Base-by-base conservation (phyloP, 2,113 vertebrate genomes). In the Peucedramus taeniatus region DNA sequence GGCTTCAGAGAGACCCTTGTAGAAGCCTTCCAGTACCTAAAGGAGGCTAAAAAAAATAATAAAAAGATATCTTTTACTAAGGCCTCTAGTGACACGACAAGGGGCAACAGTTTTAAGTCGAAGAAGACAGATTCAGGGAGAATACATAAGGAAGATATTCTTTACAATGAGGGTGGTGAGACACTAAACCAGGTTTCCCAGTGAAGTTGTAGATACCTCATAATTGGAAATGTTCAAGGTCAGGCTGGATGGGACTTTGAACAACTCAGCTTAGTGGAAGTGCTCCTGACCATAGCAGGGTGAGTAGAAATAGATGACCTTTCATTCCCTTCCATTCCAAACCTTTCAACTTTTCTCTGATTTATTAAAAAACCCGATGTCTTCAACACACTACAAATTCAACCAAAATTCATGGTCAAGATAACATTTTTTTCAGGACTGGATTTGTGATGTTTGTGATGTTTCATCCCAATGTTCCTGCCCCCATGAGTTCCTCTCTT, bases 1-100 rank as follows among this genome's bases (percentile, higher is more conserved):
- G 26, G 2, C 8, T 69, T 40, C 0, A 0, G n/a, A 8, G 7
- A 69, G 3, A 81, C 13, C 5, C 3, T 37, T 57, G 21, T 3
- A 53, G 18, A 33, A 33, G 22, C 2, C 20, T 49, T 78, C 15
- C 19, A 66, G 6, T 61, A 53, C 12, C 44, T 40, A 39, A 65
- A 65, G 4, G 6, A 22, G 23, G 18, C 10, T 61, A 65, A 35
- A 20, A 78, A 66, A 35, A 91, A 35, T 15, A 27, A 40, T 4
- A 2, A 3, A 50, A 28, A 57, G 7, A 57, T 1, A 4, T 61
- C 50, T 65, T 89, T 84, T 80, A 66, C 15, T 9, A 31, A 17
- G 9, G 9, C 9, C 15, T 77, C 30, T 54, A 69, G 8, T 15
- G 11, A 60, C 26, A 68, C 35, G 14, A 69, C 7, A 69, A 60